A percentile compares a stretch with the other conserved stretches of the same genome.
Evolutionary conservation across 2,797 vertebrate species (phyloP).

Genomic region (Enteromius afrohamiltoni): DNA sequence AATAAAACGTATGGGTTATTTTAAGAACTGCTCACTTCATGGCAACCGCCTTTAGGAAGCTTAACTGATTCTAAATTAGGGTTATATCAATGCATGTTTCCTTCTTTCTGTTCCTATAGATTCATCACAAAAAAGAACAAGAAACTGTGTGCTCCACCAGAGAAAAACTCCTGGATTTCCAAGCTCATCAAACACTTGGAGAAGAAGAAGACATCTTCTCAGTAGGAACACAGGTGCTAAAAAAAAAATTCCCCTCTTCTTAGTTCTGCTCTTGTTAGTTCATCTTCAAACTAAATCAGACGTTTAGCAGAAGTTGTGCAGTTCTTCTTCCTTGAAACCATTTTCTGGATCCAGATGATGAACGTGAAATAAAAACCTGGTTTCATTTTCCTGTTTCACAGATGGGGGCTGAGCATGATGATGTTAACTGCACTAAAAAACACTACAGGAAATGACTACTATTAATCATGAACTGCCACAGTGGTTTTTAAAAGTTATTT

Average conservation of each 20-base stretch:
- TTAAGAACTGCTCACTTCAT: neutral
- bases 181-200: constrained; percentile 49
- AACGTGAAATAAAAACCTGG: neutral
- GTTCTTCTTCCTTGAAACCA: neutral
- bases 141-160: constrained; percentile 59
- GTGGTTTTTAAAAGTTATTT: neutral
- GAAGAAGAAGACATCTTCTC: constrained; percentile 9
- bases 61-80: neutral
- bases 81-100: neutral
- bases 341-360: neutral
- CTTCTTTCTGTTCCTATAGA: constrained; percentile 33
- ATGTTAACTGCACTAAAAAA: neutral
- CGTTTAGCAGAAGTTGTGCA: neutral
- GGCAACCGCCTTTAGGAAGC: neutral
- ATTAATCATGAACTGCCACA: neutral
- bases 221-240: constrained; percentile 21
- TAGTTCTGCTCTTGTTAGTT: constrained; percentile 18
- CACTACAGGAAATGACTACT: constrained; percentile 19
- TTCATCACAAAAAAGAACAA: constrained; percentile 59
- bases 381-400: neutral
- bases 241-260: neutral
- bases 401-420: neutral
- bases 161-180: constrained; percentile 45
- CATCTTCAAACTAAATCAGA: neutral
- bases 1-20: neutral